Conservation (phyloP, 2,888 invertebrate genomes). For the Ethmia dodecea region DNA sequence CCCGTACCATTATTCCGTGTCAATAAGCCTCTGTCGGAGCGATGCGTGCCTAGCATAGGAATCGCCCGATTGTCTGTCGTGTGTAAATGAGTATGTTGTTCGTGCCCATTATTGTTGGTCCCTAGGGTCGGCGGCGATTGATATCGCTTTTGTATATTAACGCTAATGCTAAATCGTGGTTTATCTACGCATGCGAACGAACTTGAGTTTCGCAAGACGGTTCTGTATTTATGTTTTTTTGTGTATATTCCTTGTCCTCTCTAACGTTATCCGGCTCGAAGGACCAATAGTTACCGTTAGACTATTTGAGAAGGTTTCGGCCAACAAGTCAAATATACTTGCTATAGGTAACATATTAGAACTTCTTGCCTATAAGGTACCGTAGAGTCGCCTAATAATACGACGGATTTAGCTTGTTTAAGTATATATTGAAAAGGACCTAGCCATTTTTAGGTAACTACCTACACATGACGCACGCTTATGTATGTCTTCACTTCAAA, state of each 20-base stretch:
- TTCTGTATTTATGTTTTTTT: too few relatives aligned
- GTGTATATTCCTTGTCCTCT: too few relatives aligned
- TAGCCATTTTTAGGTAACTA: too few relatives aligned
- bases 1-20: conserved; percentile 58
- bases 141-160: conserved; percentile 29
- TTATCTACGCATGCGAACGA: not conserved
- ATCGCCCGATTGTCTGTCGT: conserved; percentile 46
- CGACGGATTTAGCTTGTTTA: too few relatives aligned
- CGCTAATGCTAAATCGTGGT: not conserved
- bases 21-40: conserved; percentile 48
- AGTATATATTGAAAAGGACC: too few relatives aligned
- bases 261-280: conserved; percentile 23
- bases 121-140: conserved; percentile 48
- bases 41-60: conserved; percentile 64
- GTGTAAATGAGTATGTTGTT: conserved; percentile 65
- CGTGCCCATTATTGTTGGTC: conserved; percentile 58
- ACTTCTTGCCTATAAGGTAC: conserved; percentile 11
- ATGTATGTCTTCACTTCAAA: conserved; percentile 3
- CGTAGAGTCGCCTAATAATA: too few relatives aligned
- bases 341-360: conserved; percentile 45
- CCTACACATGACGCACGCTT: not conserved
- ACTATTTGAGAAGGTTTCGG: too few relatives aligned
- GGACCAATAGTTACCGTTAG: too few relatives aligned
- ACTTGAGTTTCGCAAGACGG: too few relatives aligned
- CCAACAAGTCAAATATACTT: too few relatives aligned